phyloP scores from a whole-genome alignment of 2,113 vertebrate genomes.

The Promerops cafer region DNA sequence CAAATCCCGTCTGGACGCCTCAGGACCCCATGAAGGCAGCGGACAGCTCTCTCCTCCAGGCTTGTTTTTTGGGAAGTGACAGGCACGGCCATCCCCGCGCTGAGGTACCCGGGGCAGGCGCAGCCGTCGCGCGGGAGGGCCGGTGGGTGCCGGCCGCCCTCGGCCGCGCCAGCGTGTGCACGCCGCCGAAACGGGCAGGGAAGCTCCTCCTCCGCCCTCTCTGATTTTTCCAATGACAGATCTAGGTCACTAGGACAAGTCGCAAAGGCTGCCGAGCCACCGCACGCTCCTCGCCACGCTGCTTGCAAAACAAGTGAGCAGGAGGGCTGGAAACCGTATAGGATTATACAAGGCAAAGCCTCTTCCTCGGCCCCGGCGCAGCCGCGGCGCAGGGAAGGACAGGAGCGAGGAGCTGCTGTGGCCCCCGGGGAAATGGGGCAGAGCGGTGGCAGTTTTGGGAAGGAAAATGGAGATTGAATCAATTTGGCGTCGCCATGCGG shows the following conservation, averaged over 20 bases:
- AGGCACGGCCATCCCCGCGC: not conserved
- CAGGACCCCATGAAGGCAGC: rapidly evolving
- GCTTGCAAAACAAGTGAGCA: slow-evolving; percentile 39
- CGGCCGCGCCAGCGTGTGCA: not conserved
- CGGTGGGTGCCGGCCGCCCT: not conserved
- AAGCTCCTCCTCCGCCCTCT: slow-evolving; percentile 46
- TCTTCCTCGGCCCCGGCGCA: not conserved
- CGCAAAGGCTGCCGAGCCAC: slow-evolving; percentile 48
- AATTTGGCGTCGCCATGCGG: not conserved
- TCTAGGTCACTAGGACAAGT: slow-evolving; percentile 67
- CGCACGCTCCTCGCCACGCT: slow-evolving; percentile 36
- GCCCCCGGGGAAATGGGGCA: not conserved
- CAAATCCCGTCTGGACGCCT: not conserved
- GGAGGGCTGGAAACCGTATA: slow-evolving; percentile 32
- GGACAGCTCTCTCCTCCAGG: not conserved
- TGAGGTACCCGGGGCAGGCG: rapidly evolving
- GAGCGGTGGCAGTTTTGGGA: not conserved
- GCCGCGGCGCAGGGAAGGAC: not conserved
- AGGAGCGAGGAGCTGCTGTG: not conserved
- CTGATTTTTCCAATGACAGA: slow-evolving; percentile 65
- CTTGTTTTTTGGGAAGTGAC: rapidly evolving
- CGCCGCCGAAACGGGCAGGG: slow-evolving; percentile 15
- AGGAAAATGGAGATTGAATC: not conserved
- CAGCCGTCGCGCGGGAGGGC: not conserved
- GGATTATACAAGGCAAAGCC: slow-evolving; percentile 37